Evolutionary conservation across 2,113 vertebrate genomes (phyloP), one percentile per base, ranked within the genome.

Genomic region (Bujurquina vittata): DNA sequence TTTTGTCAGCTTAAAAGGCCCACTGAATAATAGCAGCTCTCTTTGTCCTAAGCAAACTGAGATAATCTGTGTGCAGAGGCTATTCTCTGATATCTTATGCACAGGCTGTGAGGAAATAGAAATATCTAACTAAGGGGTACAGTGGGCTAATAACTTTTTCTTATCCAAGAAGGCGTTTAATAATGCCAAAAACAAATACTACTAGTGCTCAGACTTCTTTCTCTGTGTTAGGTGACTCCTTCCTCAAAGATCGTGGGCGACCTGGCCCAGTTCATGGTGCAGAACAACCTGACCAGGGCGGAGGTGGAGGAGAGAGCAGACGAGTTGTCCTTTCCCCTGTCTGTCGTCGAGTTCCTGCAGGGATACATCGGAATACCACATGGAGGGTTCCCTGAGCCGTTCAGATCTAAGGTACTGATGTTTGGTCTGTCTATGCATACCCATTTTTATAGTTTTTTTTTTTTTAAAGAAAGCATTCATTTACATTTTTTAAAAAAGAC

Each of bases 181-280:
- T 43, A 52, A 22, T 4, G 5, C 26, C 3, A 20, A 14, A 35
- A 37, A 11, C 2, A n/a, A 37, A 35, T 54, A 4, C 0, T 31
- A 11, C 31, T 62, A 23, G 17, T 9, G 0, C 62, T 89, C 55
- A 82, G 33, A 18, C 31, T 31, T 23, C 3, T 52, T 14, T 15
- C 29, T 72, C 22, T 14, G 57, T 62, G 67, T 58, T 77, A 96
- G 98, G 98, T 99, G 92, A 99, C 98, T 0, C 98, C 98, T 0
- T 96, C 97, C 12, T 99, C 98, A 1, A 99, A 99, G 96, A 98
- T 99, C 2, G 98, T 99, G 77, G 98, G 98, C 0, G 98, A 99
- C 92, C 92, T 99, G 94, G 98, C 98, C 0, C 98, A 99, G 96
- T 99, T 99, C 93, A 97, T 99, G 98, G 98, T 99, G 78, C 98